Conservation (phyloP, 2,888 invertebrate genomes). For the Drosophila siamana region DNA sequence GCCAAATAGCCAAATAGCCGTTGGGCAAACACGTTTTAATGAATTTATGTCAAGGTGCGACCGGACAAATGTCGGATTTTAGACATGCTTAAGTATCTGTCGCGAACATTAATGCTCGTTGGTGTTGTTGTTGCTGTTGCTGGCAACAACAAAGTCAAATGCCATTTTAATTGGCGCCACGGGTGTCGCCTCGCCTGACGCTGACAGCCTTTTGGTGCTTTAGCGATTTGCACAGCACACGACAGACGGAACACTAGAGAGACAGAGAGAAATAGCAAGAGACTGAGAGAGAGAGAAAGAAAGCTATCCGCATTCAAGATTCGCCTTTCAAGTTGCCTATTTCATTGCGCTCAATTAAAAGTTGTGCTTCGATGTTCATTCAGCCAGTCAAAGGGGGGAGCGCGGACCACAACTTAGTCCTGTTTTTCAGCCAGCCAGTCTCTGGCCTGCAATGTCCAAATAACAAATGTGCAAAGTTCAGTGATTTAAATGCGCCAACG, state of each 20-base stretch:
- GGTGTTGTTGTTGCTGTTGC: background rate
- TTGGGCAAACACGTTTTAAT: slow-evolving; percentile 49
- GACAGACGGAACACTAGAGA: slow-evolving; percentile 12
- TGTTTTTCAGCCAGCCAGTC: slow-evolving; percentile 3
- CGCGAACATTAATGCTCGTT: slow-evolving; percentile 9
- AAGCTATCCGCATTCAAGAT: background rate
- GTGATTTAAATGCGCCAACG: slow-evolving; percentile 69
- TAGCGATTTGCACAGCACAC: slow-evolving; percentile 9
- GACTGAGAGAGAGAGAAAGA: no score
- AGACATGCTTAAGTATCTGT: slow-evolving; percentile 30
- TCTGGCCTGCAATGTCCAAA: slow-evolving; percentile 37
- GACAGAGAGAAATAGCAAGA: no score
- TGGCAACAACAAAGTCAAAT: slow-evolving; percentile 57
- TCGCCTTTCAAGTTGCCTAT: slow-evolving; percentile 33
- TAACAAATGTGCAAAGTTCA: slow-evolving; percentile 73
- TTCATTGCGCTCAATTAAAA: slow-evolving; percentile 75
- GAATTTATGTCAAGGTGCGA: slow-evolving; percentile 65
- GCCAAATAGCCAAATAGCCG: slow-evolving; percentile 38
- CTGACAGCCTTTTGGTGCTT: slow-evolving; percentile 37
- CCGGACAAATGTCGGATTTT: slow-evolving; percentile 52
- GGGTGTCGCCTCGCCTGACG: slow-evolving; percentile 42
- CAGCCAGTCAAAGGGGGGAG: slow-evolving; percentile 15
- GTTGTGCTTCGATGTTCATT: slow-evolving; percentile 40
- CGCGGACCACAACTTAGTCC: slow-evolving; percentile 35
- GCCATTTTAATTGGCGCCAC: slow-evolving; percentile 73